Base-by-base conservation (phyloP, 1,140 invertebrate genomes). In the Drosophila trapezifrons region DNA sequence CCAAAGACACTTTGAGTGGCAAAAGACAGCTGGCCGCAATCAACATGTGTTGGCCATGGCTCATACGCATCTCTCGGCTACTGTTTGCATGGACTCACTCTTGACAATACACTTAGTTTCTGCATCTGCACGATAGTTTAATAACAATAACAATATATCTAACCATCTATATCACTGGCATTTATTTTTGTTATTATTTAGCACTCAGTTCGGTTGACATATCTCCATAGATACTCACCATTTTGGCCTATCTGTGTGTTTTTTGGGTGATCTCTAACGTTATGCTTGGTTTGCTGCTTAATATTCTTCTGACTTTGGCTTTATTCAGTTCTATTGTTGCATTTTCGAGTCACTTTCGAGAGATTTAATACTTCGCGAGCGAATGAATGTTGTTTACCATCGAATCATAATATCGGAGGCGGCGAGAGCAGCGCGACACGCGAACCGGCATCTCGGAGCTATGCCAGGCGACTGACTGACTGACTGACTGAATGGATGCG, bases 371-470 rank as follows among this genome's bases (percentile, higher is more conserved):
- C 15, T 60, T 22, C 25, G 55, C 60, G 60, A 60, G 8, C 37
- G 25, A 13, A 15, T 18, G 32, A 6, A 18, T 40, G 46, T 37
- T 42, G 38, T 65, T 65, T 75, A 49, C 37, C 10, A 60, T 32
- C 55, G 55, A 64, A 32, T 22, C 60, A 60, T 60, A 17, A 40
- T 60, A 42, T 32, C 37, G 56, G 27, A 25, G 40, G 45, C 35
- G 65, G 46, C 55, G 46, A 45, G 69, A 42, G 22, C 32, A 37
- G 58, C 56, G 66, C 83, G 76, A 49, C 60, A 37, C 67, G 65
- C 64, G 80, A 79, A 83, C 84, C 84, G 84, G 84, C 84, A 87
- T 89, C 80, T 80, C 79, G 79, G 73, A 71, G 76, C 55, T 60
- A 65, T 76, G 80, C 64, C 84, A 80, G 66, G 59, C 79, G 80